Evolutionary conservation across 2,113 vertebrate species (phyloP).

Genomic region (Amphilophus citrinellus): DNA sequence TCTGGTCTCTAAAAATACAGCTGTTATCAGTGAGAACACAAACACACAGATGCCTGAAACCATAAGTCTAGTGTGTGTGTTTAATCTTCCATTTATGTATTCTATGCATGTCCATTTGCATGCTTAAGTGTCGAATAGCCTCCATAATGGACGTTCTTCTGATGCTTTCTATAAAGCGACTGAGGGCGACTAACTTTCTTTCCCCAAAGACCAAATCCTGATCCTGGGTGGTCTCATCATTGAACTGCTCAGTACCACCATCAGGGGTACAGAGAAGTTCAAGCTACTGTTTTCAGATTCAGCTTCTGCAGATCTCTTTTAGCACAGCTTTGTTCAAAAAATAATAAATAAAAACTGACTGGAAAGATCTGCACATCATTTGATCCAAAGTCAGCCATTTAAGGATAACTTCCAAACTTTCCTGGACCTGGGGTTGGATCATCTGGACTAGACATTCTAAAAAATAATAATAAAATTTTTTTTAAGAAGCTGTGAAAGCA

Average conservation of each 20-base stretch:
- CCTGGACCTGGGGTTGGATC: not conserved
- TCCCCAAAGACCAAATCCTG: not conserved
- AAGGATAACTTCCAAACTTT: not conserved
- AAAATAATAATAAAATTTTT: not conserved
- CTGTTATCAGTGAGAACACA: slow-evolving; percentile 51
- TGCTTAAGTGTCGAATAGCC: not conserved
- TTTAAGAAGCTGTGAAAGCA: not conserved
- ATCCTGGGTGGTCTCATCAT: slow-evolving; percentile 49
- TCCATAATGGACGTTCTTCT: not conserved
- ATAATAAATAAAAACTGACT: not conserved
- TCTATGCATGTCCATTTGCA: not conserved
- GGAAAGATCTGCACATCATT: not conserved
- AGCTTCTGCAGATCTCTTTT: not conserved
- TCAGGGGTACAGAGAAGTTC: not conserved
- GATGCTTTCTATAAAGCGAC: not conserved
- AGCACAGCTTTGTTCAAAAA: not conserved
- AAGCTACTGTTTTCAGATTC: not conserved
- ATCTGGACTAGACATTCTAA: not conserved
- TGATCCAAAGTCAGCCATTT: not conserved
- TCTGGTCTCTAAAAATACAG: slow-evolving; percentile 71
- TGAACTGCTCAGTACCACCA: not conserved
- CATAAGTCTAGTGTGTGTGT: not conserved
- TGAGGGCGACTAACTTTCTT: not conserved
- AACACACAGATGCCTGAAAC: slow-evolving; percentile 25
- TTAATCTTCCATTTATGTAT: slow-evolving; percentile 12